These are phyloP conservation scores for Heliornis fulica DNA, from an alignment of 2,113 vertebrate genomes.

Conservation along the genomic window DNA sequence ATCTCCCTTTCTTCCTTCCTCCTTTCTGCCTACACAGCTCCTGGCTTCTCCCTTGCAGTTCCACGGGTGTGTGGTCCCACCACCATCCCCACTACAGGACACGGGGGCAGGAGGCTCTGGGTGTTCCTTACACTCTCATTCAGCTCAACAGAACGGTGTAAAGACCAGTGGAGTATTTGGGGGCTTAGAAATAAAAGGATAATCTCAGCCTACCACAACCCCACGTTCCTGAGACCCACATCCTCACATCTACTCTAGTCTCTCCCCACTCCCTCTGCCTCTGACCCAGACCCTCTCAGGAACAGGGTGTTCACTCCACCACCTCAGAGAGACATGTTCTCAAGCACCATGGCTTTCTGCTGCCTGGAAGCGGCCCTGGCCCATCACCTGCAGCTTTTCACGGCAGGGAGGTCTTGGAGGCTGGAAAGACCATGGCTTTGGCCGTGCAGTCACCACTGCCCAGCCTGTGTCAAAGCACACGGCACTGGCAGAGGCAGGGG, in stretches of 20 bases:
- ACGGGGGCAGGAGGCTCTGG: background rate
- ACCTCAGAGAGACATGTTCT: accelerated
- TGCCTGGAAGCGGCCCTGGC: background rate
- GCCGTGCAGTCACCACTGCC: accelerated
- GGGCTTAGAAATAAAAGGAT: accelerated
- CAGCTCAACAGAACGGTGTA: background rate
- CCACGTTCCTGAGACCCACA: background rate
- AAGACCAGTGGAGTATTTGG: background rate
- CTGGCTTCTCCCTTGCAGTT: background rate
- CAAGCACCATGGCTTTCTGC: background rate
- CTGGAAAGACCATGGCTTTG: background rate
- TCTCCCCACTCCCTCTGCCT: background rate
- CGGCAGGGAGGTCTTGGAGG: background rate
- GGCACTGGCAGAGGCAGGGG: background rate
- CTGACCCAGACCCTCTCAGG: background rate
- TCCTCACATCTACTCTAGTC: background rate
- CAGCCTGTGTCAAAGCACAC: background rate
- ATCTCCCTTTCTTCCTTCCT: background rate
- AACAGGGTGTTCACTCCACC: background rate
- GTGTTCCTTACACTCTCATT: background rate
- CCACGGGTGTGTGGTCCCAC: background rate
- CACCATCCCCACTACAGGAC: accelerated
- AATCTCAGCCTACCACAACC: background rate
- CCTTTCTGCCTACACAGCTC: background rate
- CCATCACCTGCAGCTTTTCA: background rate